Evolutionary conservation across 2,797 vertebrate genomes (phyloP).

Genomic region (Ispidina picta): DNA sequence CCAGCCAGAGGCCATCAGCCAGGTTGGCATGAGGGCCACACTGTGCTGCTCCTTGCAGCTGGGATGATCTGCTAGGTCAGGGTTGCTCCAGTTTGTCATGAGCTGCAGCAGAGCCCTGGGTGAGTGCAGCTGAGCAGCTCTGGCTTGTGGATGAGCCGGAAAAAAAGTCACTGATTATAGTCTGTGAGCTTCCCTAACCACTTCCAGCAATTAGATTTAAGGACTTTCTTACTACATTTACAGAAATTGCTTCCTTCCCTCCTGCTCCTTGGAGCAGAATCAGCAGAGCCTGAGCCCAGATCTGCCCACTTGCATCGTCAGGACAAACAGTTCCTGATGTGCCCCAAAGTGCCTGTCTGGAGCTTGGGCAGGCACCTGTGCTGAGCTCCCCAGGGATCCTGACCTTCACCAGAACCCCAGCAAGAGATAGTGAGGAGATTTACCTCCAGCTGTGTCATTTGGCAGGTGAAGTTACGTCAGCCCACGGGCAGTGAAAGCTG

Average conservation of each 20-base stretch:
- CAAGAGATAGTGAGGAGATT: neutral
- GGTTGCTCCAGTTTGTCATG: neutral
- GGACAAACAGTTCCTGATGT: neutral
- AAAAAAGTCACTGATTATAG: constrained; percentile 43
- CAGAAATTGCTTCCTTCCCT: constrained; percentile 65
- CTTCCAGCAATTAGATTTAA: constrained; percentile 65
- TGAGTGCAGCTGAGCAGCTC: neutral
- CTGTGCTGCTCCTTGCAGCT: neutral
- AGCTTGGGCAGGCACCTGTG: neutral
- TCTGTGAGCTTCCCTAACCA: constrained; percentile 37
- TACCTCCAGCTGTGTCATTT: neutral
- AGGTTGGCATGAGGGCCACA: rapidly evolving
- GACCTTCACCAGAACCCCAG: neutral
- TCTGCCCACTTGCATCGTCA: neutral
- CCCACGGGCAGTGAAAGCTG: neutral
- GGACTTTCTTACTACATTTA: constrained; percentile 61
- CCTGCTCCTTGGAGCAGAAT: neutral
- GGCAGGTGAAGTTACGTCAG: neutral
- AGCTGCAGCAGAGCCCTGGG: neutral
- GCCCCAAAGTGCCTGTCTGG: rapidly evolving
- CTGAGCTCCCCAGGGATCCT: rapidly evolving
- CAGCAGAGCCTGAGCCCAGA: constrained; percentile 7
- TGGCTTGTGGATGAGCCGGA: neutral
- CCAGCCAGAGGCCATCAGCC: neutral
- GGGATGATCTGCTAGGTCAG: neutral